phyloP scores from a whole-genome alignment of 2,888 invertebrate genomes.

The Autographa gamma region DNA sequence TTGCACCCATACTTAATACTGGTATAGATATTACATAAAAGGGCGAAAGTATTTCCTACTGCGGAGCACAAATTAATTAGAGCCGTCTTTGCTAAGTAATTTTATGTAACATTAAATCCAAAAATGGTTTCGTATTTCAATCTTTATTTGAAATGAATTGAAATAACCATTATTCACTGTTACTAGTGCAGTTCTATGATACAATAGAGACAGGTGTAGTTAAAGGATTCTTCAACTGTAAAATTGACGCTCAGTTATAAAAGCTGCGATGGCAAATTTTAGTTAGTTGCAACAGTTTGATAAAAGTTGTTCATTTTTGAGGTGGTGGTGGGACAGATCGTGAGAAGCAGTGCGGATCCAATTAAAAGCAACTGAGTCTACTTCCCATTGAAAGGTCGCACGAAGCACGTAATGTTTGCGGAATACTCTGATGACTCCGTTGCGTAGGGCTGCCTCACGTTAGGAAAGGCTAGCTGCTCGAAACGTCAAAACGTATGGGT shows the following conservation, averaged over 20 bases:
- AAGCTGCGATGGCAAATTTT: conserved; percentile 64
- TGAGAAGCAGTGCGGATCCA: conserved; percentile 71
- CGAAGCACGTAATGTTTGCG: conserved; percentile 54
- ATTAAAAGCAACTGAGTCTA: conserved; percentile 74
- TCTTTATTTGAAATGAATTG: conserved; percentile 1
- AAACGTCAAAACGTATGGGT: too few relatives aligned
- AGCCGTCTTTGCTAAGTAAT: too few relatives aligned
- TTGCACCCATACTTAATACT: too few relatives aligned
- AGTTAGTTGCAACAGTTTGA: conserved; percentile 69
- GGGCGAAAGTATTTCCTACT: too few relatives aligned
- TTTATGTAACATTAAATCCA: too few relatives aligned
- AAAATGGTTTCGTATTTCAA: background rate
- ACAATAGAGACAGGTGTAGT: conserved; percentile 35
- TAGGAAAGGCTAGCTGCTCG: background rate
- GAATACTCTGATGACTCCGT: conserved; percentile 55
- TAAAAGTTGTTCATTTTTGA: conserved; percentile 75
- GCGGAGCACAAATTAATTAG: too few relatives aligned
- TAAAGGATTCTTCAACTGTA: conserved; percentile 29
- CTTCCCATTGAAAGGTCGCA: conserved; percentile 70
- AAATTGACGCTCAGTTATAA: conserved; percentile 45
- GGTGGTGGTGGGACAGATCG: conserved; percentile 65
- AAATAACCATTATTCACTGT: conserved; percentile 13
- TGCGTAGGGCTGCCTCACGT: conserved; percentile 38
- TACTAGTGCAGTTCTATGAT: conserved; percentile 34
- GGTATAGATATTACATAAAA: too few relatives aligned